Conservation (phyloP, 2,797 vertebrate genomes). For the Mus caroli region DNA sequence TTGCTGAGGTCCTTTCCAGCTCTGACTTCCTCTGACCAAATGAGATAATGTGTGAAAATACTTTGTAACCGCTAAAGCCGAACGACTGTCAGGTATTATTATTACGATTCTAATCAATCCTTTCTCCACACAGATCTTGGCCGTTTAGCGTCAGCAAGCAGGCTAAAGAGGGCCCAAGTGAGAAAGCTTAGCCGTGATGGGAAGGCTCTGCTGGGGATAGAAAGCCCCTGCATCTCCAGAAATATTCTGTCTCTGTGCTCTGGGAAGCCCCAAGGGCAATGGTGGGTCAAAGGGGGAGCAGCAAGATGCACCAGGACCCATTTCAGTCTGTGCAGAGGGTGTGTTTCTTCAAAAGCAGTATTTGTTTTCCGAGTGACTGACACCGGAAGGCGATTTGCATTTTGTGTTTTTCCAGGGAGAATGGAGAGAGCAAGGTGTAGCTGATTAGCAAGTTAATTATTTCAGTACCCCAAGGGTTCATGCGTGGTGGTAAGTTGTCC, state of each 20-base stretch:
- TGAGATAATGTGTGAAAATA: conserved; percentile 81
- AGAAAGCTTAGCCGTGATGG: conserved; percentile 70
- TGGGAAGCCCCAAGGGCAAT: neutral
- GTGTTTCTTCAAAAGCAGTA: conserved; percentile 66
- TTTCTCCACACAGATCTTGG: conserved; percentile 86
- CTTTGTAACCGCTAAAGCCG: conserved; percentile 76
- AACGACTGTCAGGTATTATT: conserved; percentile 79
- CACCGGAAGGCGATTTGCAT: conserved; percentile 73
- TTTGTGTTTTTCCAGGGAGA: conserved; percentile 77
- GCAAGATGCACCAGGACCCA: neutral
- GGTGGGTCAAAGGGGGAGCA: neutral
- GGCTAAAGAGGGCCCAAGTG: conserved; percentile 63
- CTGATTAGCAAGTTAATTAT: conserved; percentile 91
- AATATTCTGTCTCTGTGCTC: conserved; percentile 32
- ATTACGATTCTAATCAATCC: conserved; percentile 84
- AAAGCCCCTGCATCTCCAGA: conserved; percentile 38
- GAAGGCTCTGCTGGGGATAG: neutral
- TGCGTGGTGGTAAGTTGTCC: conserved; percentile 86
- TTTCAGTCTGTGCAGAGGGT: conserved; percentile 34
- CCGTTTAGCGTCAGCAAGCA: conserved; percentile 86
- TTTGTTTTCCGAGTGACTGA: conserved; percentile 76
- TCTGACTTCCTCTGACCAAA: conserved; percentile 41
- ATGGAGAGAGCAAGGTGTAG: conserved; percentile 85
- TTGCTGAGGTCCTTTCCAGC: conserved; percentile 28
- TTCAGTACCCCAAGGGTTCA: conserved; percentile 87